Evolutionary conservation across 1,140 invertebrate genomes (phyloP), one percentile per base, ranked within the genome.

Genomic region (Scaptomyza graminum): DNA sequence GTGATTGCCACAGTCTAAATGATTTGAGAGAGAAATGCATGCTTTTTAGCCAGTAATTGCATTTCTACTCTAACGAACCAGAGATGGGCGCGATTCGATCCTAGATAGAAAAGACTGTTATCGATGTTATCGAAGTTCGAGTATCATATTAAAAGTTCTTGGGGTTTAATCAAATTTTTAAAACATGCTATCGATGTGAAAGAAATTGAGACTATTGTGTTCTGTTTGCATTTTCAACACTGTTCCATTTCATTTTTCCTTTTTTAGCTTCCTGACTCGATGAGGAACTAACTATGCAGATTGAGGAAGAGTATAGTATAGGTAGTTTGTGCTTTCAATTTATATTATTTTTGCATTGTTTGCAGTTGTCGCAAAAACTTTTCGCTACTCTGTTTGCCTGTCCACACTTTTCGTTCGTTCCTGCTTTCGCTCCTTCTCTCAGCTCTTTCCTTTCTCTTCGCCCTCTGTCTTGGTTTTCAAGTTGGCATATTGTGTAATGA

Each of bases 281-380:
- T 3, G 13, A 16, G 47, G 11, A n/a, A n/a, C n/a, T 3, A n/a
- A 8, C 12, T n/a, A 41, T n/a, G n/a, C 12, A n/a, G 37, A 41
- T 41, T 41, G 43, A 16, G n/a, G 12, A 25, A 11, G 39, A 37
- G 16, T n/a, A n/a, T n/a, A n/a, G n/a, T 15, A 13, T 22, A 28
- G 28, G 49, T 43, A 18, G 18, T 44, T 61, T 46, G 28, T 22
- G 28, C 28, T 50, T 49, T 46, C 34, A 68, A 68, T 46, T 69
- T 31, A 65, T 54, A 72, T 76, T 76, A 75, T 72, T 79, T 63
- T 18, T 50, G 70, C 62, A 82, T 75, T 75, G 65, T 75, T 67
- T 68, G 59, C 50, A 52, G 22, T 63, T 67, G 56, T 63, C 50
- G 54, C 52, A 43, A 65, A 65, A 65, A 60, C 22, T 65, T 49